Evolutionary conservation across 1,140 invertebrate genomes (phyloP).

Genomic region (Papilio polyxenes): DNA sequence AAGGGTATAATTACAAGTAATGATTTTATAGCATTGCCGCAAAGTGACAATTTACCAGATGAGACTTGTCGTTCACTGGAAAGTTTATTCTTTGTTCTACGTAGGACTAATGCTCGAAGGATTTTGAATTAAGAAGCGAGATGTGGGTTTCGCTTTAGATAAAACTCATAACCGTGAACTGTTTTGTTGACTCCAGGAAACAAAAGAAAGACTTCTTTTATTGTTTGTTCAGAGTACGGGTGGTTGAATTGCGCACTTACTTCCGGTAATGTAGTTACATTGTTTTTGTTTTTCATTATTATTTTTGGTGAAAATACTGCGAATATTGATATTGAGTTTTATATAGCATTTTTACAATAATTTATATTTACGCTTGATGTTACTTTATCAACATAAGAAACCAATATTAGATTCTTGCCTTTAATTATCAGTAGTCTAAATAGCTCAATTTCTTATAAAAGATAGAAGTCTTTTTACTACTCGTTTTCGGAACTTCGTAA

Average conservation of each 20-base stretch:
- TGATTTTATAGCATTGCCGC: slow-evolving; percentile 49
- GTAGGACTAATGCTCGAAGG: slow-evolving; percentile 35
- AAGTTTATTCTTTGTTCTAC: slow-evolving; percentile 36
- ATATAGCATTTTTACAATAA: not conserved
- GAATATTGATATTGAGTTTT: not conserved
- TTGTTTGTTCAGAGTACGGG: slow-evolving; percentile 36
- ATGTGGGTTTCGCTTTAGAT: slow-evolving; percentile 38
- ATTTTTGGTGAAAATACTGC: slow-evolving; percentile 4
- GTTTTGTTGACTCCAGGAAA: slow-evolving; percentile 37
- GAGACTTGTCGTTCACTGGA: slow-evolving; percentile 36
- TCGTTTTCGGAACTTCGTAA: not conserved
- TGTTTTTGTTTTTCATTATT: slow-evolving; percentile 25
- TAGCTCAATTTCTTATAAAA: not conserved
- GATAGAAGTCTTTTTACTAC: not conserved
- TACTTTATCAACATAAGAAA: not conserved
- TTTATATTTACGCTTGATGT: not conserved
- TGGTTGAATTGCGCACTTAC: slow-evolving; percentile 39
- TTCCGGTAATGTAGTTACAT: slow-evolving; percentile 35
- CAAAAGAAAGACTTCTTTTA: slow-evolving; percentile 37
- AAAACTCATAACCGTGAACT: slow-evolving; percentile 39
- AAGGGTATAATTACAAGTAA: slow-evolving; percentile 55
- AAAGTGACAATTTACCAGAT: slow-evolving; percentile 56
- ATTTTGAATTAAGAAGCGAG: slow-evolving; percentile 38
- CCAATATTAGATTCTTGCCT: not conserved
- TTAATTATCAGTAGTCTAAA: not conserved